phyloP scores from a whole-genome alignment of 1,140 invertebrate species.

The Paralvinella palmiformis region DNA sequence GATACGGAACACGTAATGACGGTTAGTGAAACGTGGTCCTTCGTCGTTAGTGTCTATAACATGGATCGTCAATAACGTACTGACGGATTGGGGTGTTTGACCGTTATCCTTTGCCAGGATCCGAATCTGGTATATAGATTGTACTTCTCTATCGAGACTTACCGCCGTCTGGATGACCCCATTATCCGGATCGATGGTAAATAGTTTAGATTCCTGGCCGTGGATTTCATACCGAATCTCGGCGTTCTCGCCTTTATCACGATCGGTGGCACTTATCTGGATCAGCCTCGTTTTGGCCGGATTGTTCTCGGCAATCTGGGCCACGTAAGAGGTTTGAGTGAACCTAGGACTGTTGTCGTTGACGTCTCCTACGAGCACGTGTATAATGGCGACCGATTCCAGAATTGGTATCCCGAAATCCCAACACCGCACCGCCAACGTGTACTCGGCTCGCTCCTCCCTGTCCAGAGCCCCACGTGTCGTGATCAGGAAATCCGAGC shows the following conservation, averaged over 20 bases:
- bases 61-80: constrained; percentile 51
- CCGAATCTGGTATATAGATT: constrained; percentile 73
- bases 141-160: constrained; percentile 66
- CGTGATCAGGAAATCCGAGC: constrained; percentile 12
- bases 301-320: constrained; percentile 22
- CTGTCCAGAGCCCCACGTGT: constrained; percentile 71
- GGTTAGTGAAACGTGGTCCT: constrained; percentile 22
- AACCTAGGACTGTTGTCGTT: constrained; percentile 15
- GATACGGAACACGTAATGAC: constrained; percentile 20
- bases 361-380: not conserved
- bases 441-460: constrained; percentile 74
- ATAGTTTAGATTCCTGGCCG: constrained; percentile 24
- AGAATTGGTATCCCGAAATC: constrained; percentile 9
- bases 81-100: constrained; percentile 60
- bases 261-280: constrained; percentile 22
- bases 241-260: constrained; percentile 26
- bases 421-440: constrained; percentile 31
- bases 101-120: constrained; percentile 85
- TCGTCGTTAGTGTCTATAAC: constrained; percentile 18
- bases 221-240: constrained; percentile 21
- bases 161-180: constrained; percentile 42
- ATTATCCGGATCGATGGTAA: constrained; percentile 43
- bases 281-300: constrained; percentile 7
- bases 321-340: not conserved
- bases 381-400: not conserved